These are phyloP conservation scores for Eupeodes corollae DNA, from an alignment of 1,140 invertebrate species.

Conservation along the genomic window DNA sequence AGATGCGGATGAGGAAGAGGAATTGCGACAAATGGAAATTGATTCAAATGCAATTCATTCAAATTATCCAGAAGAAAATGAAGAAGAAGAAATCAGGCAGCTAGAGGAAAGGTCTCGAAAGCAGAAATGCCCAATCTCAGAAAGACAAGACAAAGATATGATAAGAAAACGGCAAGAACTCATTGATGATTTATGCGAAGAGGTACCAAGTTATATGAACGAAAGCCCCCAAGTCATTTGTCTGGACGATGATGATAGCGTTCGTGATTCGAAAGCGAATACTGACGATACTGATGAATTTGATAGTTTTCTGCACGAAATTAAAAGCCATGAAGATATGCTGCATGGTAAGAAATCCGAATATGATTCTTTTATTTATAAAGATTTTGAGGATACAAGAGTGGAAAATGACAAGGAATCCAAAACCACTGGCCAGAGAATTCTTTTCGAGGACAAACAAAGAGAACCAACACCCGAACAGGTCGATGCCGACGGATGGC, in stretches of 20 bases:
- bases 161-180: background rate
- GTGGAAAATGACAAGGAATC: slow-evolving; percentile 3
- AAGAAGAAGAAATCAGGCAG: too few species aligned
- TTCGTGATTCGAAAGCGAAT: too few species aligned
- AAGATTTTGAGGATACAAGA: slow-evolving; percentile 15
- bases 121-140: too few species aligned
- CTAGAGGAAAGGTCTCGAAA: too few species aligned
- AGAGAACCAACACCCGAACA: background rate
- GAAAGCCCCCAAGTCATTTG: background rate
- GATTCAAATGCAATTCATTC: too few species aligned
- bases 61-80: too few species aligned
- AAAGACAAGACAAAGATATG: background rate
- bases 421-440: slow-evolving; percentile 5
- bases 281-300: slow-evolving; percentile 11
- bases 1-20: too few species aligned
- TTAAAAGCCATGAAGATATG: slow-evolving; percentile 20
- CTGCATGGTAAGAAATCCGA: slow-evolving; percentile 21
- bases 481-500: slow-evolving; percentile 29
- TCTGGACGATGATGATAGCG: background rate
- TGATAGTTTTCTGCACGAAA: slow-evolving; percentile 15
- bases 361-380: slow-evolving; percentile 19
- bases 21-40: too few species aligned
- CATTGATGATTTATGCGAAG: slow-evolving; percentile 6
- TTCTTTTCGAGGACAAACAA: slow-evolving; percentile 1
- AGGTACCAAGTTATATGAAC: background rate